These are phyloP conservation scores for Cantharis nigra DNA, from an alignment of 2,888 invertebrate genomes.

Conservation along the genomic window DNA sequence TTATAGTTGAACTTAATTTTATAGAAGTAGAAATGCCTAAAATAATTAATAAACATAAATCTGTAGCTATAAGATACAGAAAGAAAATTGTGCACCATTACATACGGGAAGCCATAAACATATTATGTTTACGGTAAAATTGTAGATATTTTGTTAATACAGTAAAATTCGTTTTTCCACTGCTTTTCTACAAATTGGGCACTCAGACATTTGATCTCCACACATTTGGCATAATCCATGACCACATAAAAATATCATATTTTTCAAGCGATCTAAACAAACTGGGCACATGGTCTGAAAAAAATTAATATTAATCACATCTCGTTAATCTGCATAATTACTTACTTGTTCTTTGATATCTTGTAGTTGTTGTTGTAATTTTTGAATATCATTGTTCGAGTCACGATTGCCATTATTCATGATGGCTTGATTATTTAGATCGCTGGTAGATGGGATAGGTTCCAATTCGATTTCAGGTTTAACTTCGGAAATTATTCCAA, in stretches of 20 bases:
- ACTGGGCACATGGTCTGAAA: constrained; percentile 97
- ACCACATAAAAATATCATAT: constrained; percentile 98
- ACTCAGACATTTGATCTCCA: constrained; percentile 96
- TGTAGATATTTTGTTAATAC: constrained; percentile 60
- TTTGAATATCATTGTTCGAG: constrained; percentile 81
- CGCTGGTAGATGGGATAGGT: constrained; percentile 49
- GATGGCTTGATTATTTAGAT: constrained; percentile 55
- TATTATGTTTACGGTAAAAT: neutral
- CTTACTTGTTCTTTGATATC: constrained; percentile 95
- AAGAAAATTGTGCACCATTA: neutral
- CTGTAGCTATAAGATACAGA: neutral
- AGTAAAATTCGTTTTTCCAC: constrained; percentile 95
- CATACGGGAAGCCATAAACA: neutral
- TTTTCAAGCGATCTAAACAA: constrained; percentile 95
- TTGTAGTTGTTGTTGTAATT: constrained; percentile 91
- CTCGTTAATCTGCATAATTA: neutral
- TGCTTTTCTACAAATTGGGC: constrained; percentile 95
- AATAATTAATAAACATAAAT: neutral
- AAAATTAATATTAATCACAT: constrained; percentile 11
- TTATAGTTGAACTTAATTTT: neutral
- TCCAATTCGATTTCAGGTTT: constrained; percentile 59
- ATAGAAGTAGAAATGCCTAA: neutral
- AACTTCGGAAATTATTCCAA: constrained; percentile 59
- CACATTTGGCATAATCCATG: constrained; percentile 99
- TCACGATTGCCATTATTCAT: constrained; percentile 73